Evolutionary conservation across 2,113 vertebrate genomes (phyloP).

Genomic region (Columbina picui): DNA sequence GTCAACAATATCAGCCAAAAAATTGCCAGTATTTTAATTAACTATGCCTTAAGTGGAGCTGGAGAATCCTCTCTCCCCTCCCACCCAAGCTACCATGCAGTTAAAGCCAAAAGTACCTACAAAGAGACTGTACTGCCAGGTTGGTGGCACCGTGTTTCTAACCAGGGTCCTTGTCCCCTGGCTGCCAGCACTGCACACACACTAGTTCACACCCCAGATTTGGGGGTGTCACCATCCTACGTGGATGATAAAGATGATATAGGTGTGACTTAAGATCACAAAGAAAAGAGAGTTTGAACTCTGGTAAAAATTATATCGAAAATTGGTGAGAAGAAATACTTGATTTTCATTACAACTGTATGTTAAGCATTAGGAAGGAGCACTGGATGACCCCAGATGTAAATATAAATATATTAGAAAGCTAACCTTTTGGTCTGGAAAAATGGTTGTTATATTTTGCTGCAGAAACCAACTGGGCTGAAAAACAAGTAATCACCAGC

Average conservation of each 20-base stretch:
- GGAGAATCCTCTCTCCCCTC: neutral
- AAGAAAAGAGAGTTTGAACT: neutral
- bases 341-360: neutral
- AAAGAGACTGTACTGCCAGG: neutral
- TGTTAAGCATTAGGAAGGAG: neutral
- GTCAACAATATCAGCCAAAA: neutral
- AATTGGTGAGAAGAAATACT: neutral
- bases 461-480: neutral
- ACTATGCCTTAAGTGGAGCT: neutral
- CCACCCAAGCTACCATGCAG: neutral
- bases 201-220: neutral
- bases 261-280: neutral
- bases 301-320: neutral
- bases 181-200: neutral
- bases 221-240: neutral
- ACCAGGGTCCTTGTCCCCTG: neutral
- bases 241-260: fast-evolving
- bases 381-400: neutral
- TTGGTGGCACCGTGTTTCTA: neutral
- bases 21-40: neutral
- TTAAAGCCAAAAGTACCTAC: neutral
- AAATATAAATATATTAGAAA: neutral
- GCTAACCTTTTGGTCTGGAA: neutral
- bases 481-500: neutral
- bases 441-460: neutral